phyloP scores from a whole-genome alignment of 2,888 invertebrate genomes.

The Colostygia pectinataria region DNA sequence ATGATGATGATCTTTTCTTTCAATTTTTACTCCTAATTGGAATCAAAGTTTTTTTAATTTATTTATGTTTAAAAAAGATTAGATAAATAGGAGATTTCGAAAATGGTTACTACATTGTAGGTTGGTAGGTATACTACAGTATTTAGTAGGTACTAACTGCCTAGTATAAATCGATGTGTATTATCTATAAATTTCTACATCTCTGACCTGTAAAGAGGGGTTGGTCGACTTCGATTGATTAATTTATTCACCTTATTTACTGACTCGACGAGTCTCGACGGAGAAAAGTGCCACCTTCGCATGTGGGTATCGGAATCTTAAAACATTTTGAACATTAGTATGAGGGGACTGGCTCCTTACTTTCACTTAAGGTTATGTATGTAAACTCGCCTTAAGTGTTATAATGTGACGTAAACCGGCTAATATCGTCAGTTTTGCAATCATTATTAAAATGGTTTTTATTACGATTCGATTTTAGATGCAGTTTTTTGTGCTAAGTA shows the following conservation, averaged over 20 bases:
- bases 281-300: constrained; percentile 72
- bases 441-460: constrained; percentile 13
- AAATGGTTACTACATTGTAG: no score
- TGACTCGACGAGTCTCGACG: constrained; percentile 60
- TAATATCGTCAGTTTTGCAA: constrained; percentile 31
- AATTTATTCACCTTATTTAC: constrained; percentile 78
- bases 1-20: no score
- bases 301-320: constrained; percentile 74
- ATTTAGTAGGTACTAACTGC: neutral
- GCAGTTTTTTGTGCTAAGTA: neutral
- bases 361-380: constrained; percentile 81
- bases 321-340: constrained; percentile 79
- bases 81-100: no score
- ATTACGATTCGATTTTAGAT: neutral
- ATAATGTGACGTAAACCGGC: constrained; percentile 73
- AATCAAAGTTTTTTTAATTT: no score
- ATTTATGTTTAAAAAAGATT: no score
- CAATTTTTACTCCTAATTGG: no score
- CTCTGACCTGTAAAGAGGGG: constrained; percentile 63
- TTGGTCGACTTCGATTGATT: constrained; percentile 66
- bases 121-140: no score
- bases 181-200: constrained; percentile 39
- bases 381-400: constrained; percentile 71
- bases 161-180: constrained; percentile 2
- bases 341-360: constrained; percentile 68